Evolutionary conservation across 35 echinoderm and acorn worm genomes (phyloP).

Genomic region (Holothuria glaberrima): DNA sequence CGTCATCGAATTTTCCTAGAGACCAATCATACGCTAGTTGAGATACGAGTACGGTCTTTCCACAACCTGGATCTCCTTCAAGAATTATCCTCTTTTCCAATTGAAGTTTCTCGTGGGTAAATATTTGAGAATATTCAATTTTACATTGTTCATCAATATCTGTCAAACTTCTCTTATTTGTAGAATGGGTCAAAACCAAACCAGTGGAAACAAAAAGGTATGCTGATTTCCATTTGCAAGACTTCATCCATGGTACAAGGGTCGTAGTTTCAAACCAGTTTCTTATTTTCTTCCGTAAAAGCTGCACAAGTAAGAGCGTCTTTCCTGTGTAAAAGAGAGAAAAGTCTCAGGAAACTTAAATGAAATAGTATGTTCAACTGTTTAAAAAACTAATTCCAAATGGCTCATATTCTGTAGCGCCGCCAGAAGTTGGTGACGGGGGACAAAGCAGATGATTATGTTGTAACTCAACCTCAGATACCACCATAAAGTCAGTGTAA

Average conservation of each 20-base stretch:
- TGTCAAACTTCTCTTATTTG: not conserved
- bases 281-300: not conserved
- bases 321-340: not conserved
- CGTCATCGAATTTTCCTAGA: not conserved
- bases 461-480: no score
- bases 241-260: no score
- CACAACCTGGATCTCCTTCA: slow-evolving; percentile 15
- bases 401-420: no score
- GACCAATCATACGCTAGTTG: slow-evolving; percentile 22
- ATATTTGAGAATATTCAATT: not conserved
- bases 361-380: no score
- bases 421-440: no score
- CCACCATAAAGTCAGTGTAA: no score
- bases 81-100: not conserved
- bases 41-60: not conserved
- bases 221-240: no score
- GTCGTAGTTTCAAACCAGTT: slow-evolving; percentile 2
- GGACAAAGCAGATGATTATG: no score
- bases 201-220: no score
- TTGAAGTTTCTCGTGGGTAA: not conserved
- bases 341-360: no score
- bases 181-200: not conserved
- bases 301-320: no score
- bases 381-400: no score
- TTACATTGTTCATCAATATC: slow-evolving; percentile 4